phyloP scores from a whole-genome alignment of 2,797 vertebrate species.

The Pempheris klunzingeri region DNA sequence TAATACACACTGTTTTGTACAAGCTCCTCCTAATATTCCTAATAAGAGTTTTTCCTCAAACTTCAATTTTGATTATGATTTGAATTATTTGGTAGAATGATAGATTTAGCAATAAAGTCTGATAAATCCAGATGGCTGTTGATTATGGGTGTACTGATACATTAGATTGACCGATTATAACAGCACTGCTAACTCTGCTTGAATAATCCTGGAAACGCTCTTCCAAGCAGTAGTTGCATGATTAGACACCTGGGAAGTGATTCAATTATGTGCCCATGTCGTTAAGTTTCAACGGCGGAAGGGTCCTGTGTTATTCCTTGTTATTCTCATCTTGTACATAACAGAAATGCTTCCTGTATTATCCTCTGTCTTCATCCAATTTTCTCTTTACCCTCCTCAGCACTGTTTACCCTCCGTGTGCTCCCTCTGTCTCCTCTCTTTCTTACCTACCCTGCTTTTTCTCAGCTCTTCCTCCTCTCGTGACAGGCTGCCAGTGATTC shows the following conservation, averaged over 20 bases:
- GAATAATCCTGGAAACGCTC: not conserved
- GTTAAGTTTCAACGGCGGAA: slow-evolving; percentile 19
- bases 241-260: slow-evolving; percentile 9
- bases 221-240: slow-evolving; percentile 6
- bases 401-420: slow-evolving; percentile 50
- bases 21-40: not conserved
- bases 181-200: not conserved
- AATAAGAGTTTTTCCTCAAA: not conserved
- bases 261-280: not conserved
- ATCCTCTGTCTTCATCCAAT: slow-evolving; percentile 56
- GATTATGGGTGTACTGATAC: not conserved
- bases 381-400: slow-evolving; percentile 48
- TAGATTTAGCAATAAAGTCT: not conserved
- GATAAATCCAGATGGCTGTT: slow-evolving; percentile 6
- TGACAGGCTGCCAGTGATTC: slow-evolving; percentile 63
- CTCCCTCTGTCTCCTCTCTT: slow-evolving; percentile 42
- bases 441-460: slow-evolving; percentile 18
- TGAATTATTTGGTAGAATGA: not conserved
- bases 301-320: slow-evolving; percentile 3
- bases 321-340: slow-evolving; percentile 8
- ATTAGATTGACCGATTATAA: slow-evolving; percentile 15
- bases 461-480: slow-evolving; percentile 48
- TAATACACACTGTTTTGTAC: not conserved
- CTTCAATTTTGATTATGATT: not conserved
- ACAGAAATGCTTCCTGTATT: slow-evolving; percentile 32